Evolutionary conservation across 2,113 vertebrate genomes (phyloP).

Genomic region (Engraulis encrasicolus): DNA sequence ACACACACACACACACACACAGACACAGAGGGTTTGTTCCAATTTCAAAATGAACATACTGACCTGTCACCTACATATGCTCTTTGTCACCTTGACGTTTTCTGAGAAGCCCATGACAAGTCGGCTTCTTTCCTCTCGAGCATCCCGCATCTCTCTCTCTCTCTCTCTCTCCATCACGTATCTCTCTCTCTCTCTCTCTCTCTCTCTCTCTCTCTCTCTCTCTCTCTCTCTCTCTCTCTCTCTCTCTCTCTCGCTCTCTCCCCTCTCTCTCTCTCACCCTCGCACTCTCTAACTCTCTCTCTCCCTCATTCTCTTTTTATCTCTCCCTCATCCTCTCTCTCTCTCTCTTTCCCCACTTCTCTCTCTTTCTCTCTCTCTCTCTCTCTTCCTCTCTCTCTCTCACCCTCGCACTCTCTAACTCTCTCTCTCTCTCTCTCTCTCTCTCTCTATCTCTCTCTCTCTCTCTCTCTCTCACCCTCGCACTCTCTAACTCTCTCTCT

Average conservation of each 20-base stretch:
- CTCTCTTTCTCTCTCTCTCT: no score
- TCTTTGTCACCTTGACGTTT: no score
- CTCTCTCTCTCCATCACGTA: no score
- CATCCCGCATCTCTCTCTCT: neutral
- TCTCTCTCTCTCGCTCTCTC: no score
- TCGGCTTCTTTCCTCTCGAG: neutral
- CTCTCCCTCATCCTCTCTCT: neutral
- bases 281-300: neutral
- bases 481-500: neutral
- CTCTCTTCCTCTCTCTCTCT: neutral
- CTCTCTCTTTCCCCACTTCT: no score
- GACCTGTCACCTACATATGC: no score
- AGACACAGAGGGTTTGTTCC: conserved; percentile 1
- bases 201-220: neutral
- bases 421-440: neutral
- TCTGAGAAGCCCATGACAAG: no score
- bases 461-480: neutral
- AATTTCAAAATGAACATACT: no score
- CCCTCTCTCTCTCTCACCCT: neutral
- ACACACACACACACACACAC: neutral
- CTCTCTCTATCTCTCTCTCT: neutral
- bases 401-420: neutral
- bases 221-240: neutral
- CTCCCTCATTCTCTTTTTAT: neutral
- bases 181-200: neutral